Evolutionary conservation across 2,113 vertebrate species (phyloP).

Genomic region (Dipodomys stephensi): DNA sequence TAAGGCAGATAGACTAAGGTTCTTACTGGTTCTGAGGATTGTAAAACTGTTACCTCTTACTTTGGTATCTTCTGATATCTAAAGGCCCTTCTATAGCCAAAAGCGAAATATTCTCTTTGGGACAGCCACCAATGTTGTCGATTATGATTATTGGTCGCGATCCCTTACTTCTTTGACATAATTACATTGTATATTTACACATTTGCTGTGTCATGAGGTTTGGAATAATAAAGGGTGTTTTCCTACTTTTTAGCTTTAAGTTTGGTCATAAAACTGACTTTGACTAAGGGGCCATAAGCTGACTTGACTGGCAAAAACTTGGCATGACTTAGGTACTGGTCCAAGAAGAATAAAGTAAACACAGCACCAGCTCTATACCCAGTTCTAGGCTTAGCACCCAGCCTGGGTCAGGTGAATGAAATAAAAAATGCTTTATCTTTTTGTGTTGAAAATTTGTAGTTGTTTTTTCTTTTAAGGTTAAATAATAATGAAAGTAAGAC

Average conservation of each 20-base stretch:
- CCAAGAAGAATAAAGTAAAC: conserved; percentile 9
- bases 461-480: conserved; percentile 52
- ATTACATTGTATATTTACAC: neutral
- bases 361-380: neutral
- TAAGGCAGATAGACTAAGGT: neutral
- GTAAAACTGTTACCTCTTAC: neutral
- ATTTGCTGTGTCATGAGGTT: neutral
- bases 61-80: neutral
- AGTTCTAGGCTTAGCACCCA: neutral
- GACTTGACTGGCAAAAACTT: neutral
- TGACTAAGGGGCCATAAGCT: neutral
- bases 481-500: conserved; percentile 39
- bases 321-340: neutral
- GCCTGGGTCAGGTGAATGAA: neutral
- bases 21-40: conserved; percentile 28
- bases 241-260: neutral
- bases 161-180: neutral
- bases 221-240: neutral
- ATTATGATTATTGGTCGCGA: neutral
- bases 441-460: conserved; percentile 27
- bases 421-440: conserved; percentile 34
- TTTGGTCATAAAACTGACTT: neutral
- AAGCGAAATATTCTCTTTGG: neutral
- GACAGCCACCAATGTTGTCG: neutral
- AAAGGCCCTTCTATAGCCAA: neutral